Evolutionary conservation across 2,113 vertebrate species (phyloP), one percentile per base, ranked within the genome.

Genomic region (Forbesichthys papilliferus): DNA sequence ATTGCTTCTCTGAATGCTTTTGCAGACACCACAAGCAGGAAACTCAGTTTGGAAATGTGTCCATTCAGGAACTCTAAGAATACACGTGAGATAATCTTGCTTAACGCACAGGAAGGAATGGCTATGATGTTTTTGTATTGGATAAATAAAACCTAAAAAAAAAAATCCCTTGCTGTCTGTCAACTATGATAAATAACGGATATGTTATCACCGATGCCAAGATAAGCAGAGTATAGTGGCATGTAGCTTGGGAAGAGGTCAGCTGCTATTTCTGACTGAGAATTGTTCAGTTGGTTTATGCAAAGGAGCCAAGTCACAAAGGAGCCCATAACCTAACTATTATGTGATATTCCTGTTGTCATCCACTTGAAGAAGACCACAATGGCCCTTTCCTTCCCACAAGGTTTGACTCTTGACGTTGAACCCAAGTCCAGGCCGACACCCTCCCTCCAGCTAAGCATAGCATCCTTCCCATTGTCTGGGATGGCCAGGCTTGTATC

Each of bases 331-430:
- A 18, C 73, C 48, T 58, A 65, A 70, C 77, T 61, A 71, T 79
- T 68, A 82, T 74, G 62, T 54, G 80, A 82, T 81, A 86, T 87
- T 90, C 88, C 77, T 77, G 57, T 60, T 73, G 36, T 78, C 74
- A 74, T 81, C 71, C 68, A 73, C 78, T 82, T 68, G 48, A 46
- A 68, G 79, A 78, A 61, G 78, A 81, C 80, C 80, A 89, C 87
- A 89, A 86, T 81, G 69, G 86, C 56, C 61, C 78, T 88, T 27
- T 90, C 87, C 89, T 88, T 91, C 77, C 88, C 57, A 46, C 51
- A 71, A 71, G 64, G 77, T 77, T 73, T 68, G 69, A 80, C 80
- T 63, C 56, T 68, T 74, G 34, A 33, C 18, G 51, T 16, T 1
- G 13, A 10, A 49, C 14, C 14, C 14, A 47, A 64, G 58, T 75